A percentile compares a stretch with the other conserved stretches of the same genome.
phyloP scores from a whole-genome alignment of 2,797 vertebrate genomes.

The Ara ararauna region DNA sequence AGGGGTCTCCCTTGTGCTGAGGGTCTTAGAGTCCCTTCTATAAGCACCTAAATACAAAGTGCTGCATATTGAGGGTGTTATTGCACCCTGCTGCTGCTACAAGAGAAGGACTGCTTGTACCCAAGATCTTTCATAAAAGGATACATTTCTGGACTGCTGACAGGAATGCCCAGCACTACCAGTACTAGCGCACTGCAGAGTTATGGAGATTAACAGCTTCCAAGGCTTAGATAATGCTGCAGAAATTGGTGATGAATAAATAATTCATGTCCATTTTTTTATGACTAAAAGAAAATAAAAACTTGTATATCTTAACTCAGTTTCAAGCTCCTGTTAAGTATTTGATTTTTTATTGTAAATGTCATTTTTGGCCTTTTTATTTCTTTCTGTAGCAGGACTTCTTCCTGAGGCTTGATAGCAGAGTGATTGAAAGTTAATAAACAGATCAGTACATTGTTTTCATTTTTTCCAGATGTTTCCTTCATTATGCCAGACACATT shows the following conservation, averaged over 20 bases:
- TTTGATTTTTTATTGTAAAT: not conserved
- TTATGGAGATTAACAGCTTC: not conserved
- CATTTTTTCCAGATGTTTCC: conserved; percentile 11
- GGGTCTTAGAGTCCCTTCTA: not conserved
- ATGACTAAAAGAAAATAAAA: not conserved
- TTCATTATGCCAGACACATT: not conserved
- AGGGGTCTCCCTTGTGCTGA: accelerated
- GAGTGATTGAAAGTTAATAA: conserved; percentile 39
- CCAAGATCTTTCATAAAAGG: not conserved
- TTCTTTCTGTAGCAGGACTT: not conserved
- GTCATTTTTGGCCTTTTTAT: not conserved
- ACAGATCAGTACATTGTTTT: not conserved
- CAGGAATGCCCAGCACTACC: not conserved
- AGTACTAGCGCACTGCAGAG: not conserved
- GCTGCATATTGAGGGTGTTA: not conserved
- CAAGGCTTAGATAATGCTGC: not conserved
- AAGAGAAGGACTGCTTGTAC: not conserved
- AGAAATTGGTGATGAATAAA: conserved; percentile 7
- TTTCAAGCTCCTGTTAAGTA: not conserved
- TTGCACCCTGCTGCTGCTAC: not conserved
- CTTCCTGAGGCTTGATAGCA: not conserved
- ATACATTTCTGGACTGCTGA: not conserved
- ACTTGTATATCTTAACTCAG: not conserved
- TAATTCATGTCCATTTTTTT: not conserved
- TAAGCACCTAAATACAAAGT: not conserved